Base-by-base conservation (phyloP, 2,888 invertebrate species). In the Leistus spinibarbis region DNA sequence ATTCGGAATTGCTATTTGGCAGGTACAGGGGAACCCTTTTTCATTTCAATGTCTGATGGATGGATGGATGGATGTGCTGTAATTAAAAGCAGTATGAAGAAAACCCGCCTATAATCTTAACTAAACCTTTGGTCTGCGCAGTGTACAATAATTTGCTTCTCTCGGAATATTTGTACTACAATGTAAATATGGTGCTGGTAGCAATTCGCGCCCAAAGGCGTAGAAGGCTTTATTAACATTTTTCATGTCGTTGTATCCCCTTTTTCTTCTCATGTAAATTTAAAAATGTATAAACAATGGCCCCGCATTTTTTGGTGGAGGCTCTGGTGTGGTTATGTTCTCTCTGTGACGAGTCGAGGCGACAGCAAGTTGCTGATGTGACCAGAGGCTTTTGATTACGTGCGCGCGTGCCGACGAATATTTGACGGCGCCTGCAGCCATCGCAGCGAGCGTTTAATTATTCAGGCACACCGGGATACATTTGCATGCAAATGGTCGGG, bases 401-500 rank as follows among this genome's bases (percentile, higher is more conserved):
- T 22, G 64, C 22, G 54, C 67, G 67, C 73, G 73, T 73, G 73
- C 73, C 73, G 60, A 16, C 40, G 73, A 65, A 73, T 73, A 73
- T 67, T 67, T 65, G 67, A 53, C 67, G 24, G 60, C 40, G 40
- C 73, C 60, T 53, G 54, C 73, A 54, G 73, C 60, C 20, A 60
- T 60, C 60, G 16, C 19, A 60, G 60, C 60, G 40, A 40, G 13
- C 73, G 63, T 73, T 73, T 73, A 73, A 73, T 73, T 73, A 73
- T 73, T 67, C 73, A 73, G 53, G 72, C 27, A 54, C 66, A 66
- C 56, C 54, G 56, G 56, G 68, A 68, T 9, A 23, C 73, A 73
- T 73, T 73, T 73, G 62, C 73, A 73, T 73, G 73, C 73, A 73
- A 73, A 73, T 73, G 67, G 73, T 57, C 73, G 67, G 9, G 27